A percentile compares a stretch with the other conserved stretches of the same genome.
phyloP scores from a whole-genome alignment of 2,888 invertebrate species.

The Cephus pulcher region DNA sequence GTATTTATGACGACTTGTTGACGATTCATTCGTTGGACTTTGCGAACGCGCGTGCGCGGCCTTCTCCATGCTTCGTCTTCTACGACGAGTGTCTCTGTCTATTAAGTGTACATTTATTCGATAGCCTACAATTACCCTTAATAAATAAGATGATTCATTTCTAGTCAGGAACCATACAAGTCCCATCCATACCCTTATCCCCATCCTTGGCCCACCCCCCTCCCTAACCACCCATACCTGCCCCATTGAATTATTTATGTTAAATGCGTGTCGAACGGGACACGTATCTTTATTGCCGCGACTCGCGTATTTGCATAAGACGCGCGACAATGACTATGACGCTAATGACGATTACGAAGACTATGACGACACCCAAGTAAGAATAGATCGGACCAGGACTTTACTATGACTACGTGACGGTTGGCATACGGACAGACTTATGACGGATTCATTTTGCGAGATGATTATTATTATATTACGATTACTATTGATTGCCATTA shows the following conservation, averaged over 20 bases:
- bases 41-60: slow-evolving; percentile 13
- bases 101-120: slow-evolving; percentile 45
- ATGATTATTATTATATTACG: slow-evolving; percentile 35
- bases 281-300: not conserved
- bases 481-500: slow-evolving; percentile 36
- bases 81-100: slow-evolving; percentile 57
- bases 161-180: slow-evolving; percentile 42
- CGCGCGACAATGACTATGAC: not conserved
- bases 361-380: not conserved
- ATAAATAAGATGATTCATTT: slow-evolving; percentile 42
- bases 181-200: not conserved
- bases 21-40: not conserved
- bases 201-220: not conserved
- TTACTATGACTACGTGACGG: not conserved
- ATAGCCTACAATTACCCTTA: slow-evolving; percentile 41
- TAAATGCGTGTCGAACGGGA: not conserved
- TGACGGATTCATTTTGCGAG: not conserved
- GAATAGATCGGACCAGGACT: not conserved
- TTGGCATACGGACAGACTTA: not conserved
- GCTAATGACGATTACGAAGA: not conserved
- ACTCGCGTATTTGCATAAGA: not conserved
- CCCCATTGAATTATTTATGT: not conserved
- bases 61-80: slow-evolving; percentile 45
- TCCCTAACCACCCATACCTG: not conserved
- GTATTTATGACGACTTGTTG: not conserved